phyloP scores from a whole-genome alignment of 2,888 invertebrate species.

The Phanerotoma sp. region DNA sequence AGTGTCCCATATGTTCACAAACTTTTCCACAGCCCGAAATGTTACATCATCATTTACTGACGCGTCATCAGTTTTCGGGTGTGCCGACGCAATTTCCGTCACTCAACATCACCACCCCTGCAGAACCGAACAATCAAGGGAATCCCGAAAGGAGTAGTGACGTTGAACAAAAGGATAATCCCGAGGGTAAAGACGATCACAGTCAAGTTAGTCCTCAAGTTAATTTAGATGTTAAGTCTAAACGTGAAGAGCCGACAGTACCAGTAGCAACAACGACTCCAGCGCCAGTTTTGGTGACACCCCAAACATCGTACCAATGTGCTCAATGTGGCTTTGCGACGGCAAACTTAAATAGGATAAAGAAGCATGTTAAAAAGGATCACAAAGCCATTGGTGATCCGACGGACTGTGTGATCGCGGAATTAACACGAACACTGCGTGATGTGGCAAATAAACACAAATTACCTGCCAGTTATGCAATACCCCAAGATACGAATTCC shows the following conservation, averaged over 20 bases:
- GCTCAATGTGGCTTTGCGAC: conserved; percentile 53
- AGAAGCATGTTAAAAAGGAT: conserved; percentile 59
- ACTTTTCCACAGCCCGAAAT: conserved; percentile 62
- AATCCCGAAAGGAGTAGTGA: conserved; percentile 32
- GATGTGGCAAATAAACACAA: conserved; percentile 62
- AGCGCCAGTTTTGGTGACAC: conserved; percentile 58
- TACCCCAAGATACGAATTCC: conserved; percentile 60
- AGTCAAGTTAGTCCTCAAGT: conserved; percentile 49
- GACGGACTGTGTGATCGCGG: conserved; percentile 56
- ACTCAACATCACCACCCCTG: conserved; percentile 36
- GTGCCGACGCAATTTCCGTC: conserved; percentile 48
- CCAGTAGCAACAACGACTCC: conserved; percentile 42
- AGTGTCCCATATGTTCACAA: conserved; percentile 66
- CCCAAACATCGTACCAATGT: conserved; percentile 54
- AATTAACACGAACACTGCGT: conserved; percentile 59
- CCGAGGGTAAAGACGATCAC: conserved; percentile 55
- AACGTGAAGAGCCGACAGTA: conserved; percentile 50
- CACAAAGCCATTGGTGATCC: conserved; percentile 54
- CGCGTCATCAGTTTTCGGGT: conserved; percentile 61
- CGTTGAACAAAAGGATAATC: conserved; percentile 40
- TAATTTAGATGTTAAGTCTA: conserved; percentile 56
- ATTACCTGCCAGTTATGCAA: conserved; percentile 67
- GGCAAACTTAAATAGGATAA: conserved; percentile 53
- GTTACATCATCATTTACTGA: conserved; percentile 66
- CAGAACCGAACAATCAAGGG: conserved; percentile 1